Base-by-base conservation (phyloP, 2,113 vertebrate species). In the Pachypanchax playfairii region DNA sequence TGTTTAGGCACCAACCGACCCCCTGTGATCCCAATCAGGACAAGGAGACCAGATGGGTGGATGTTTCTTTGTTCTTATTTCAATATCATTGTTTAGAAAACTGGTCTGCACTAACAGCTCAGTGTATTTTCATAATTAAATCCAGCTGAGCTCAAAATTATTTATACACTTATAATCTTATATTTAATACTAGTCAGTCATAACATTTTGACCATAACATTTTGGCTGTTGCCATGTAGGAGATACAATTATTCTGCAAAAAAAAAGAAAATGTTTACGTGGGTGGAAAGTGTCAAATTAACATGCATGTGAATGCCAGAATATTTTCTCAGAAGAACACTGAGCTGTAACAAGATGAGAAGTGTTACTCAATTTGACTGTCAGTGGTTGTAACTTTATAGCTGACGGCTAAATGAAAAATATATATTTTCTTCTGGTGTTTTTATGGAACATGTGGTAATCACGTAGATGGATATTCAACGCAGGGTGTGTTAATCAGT, bases 211-310 rank as follows among this genome's bases (percentile, higher is more conserved):
- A 20, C 14, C 39, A 42, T 42, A 18, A 20, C 17, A 42, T 42
- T 42, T 42, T 42, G 39, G 39, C n/a, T 17, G 15, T 41, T 42
- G n/a, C n/a, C 10, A 18, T 18, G 39, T 42, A n/a, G 39, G 39
- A 42, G 39, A n/a, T 42, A n/a, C 20, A 42, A 42, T 42, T 42
- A 42, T 42, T 42, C 39, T 42, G 39, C n/a, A n/a, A n/a, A n/a
- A n/a, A n/a, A n/a, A n/a, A n/a, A n/a, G n/a, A 42, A 42, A 42
- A 42, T 20, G 39, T 42, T 42, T 42, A 18, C 4, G 39, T 42
- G 39, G 39, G 39, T 42, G 39, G 39, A n/a, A 42, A 42, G 39
- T 42, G 39, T 42, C 39, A 42, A 42, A 42, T 17, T 42, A 42
- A 9, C 39, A 42, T 20, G 39, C n/a, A 18, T 20, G 39, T 20